Evolutionary conservation across 2,888 invertebrate genomes (phyloP).

Genomic region (Graphium colonna): DNA sequence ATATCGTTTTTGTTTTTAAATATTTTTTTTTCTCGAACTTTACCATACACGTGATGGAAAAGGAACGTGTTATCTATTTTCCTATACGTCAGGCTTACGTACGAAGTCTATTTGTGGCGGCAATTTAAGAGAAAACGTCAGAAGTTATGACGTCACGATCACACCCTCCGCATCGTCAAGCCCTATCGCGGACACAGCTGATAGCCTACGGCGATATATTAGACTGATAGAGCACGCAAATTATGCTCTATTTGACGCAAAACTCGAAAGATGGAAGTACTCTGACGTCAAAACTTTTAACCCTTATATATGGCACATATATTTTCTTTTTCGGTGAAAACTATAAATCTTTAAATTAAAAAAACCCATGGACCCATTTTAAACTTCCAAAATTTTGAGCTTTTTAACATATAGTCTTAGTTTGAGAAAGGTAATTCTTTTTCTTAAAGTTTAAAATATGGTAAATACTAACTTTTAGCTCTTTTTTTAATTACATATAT

Average conservation of each 20-base stretch:
- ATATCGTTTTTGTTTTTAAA: no score
- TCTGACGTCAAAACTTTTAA: background rate
- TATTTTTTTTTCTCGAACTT: no score
- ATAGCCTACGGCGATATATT: conserved; percentile 15
- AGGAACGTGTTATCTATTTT: background rate
- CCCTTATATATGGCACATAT: background rate
- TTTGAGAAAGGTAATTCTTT: no score
- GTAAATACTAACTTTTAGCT: no score
- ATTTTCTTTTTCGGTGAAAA: no score
- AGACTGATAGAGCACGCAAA: conserved; percentile 16
- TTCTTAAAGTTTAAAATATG: no score
- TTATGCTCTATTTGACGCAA: conserved; percentile 13
- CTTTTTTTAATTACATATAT: no score
- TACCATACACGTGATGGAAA: background rate
- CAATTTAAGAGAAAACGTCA: conserved; percentile 34
- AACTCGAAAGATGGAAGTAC: background rate
- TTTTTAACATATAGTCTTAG: no score
- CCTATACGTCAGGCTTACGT: conserved; percentile 9
- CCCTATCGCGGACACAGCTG: conserved; percentile 15
- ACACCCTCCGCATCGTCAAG: conserved; percentile 40
- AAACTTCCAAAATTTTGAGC: no score
- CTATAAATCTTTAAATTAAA: no score
- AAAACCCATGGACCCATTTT: no score
- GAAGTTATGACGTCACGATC: conserved; percentile 45
- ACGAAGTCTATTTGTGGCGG: background rate